phyloP scores from a whole-genome alignment of 2,888 invertebrate species.

The Matsumyia berberina region DNA sequence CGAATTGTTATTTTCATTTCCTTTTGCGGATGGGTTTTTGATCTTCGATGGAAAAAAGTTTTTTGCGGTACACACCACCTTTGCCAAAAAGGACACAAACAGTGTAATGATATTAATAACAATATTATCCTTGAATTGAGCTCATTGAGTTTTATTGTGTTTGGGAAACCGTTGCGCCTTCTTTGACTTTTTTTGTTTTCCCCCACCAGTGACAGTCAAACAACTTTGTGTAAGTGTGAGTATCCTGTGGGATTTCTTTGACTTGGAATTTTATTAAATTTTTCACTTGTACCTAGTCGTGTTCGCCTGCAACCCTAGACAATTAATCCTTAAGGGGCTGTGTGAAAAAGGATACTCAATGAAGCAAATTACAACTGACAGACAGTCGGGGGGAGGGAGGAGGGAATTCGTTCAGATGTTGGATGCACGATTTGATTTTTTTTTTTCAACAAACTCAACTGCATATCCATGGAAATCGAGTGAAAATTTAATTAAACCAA shows the following conservation, averaged over 20 bases:
- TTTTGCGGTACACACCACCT: slow-evolving; percentile 52
- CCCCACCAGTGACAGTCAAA: neutral
- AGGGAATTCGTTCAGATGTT: no score
- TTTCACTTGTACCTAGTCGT: neutral
- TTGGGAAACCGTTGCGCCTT: slow-evolving; percentile 59
- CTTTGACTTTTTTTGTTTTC: slow-evolving; percentile 39
- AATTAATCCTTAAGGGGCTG: slow-evolving; percentile 15
- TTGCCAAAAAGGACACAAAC: slow-evolving; percentile 53
- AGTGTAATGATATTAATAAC: slow-evolving; percentile 63
- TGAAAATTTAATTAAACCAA: slow-evolving; percentile 63
- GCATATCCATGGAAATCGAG: slow-evolving; percentile 56
- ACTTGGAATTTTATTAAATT: slow-evolving; percentile 42
- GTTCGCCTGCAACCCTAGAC: neutral
- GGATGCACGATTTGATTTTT: slow-evolving; percentile 46
- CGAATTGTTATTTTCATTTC: slow-evolving; percentile 5
- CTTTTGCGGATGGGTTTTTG: slow-evolving; percentile 4
- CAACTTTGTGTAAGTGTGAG: neutral
- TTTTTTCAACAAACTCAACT: slow-evolving; percentile 9
- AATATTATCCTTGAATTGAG: slow-evolving; percentile 67
- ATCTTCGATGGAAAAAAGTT: slow-evolving; percentile 22
- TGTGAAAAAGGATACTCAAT: slow-evolving; percentile 60
- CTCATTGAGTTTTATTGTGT: slow-evolving; percentile 65
- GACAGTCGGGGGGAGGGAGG: slow-evolving; percentile 15
- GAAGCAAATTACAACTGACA: slow-evolving; percentile 56
- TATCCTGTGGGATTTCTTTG: slow-evolving; percentile 43